phyloP scores from a whole-genome alignment of 2,113 vertebrate genomes.

The Melanotaenia duboulayi region DNA sequence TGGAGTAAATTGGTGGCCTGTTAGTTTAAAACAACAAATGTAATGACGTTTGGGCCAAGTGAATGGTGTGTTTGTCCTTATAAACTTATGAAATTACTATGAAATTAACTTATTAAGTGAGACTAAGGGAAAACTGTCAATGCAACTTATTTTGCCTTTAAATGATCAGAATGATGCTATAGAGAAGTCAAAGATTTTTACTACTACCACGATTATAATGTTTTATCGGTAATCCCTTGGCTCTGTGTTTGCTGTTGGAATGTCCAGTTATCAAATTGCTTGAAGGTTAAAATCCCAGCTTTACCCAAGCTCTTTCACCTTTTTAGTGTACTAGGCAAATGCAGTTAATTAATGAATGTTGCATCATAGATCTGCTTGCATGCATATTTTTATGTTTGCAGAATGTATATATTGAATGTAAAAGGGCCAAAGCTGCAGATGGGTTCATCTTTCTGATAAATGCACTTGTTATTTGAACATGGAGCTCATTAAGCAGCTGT shows the following conservation, averaged over 20 bases:
- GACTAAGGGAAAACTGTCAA: no score
- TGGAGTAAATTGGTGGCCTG: no score
- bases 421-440: not conserved
- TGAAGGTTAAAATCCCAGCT: not conserved
- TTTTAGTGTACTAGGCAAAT: not conserved
- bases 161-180: not conserved
- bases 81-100: no score
- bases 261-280: not conserved
- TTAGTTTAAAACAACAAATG: no score
- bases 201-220: not conserved
- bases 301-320: not conserved
- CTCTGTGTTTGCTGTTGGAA: not conserved
- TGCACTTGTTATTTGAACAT: not conserved
- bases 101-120: no score
- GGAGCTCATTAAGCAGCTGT: not conserved
- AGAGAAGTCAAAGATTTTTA: not conserved
- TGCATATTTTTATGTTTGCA: no score
- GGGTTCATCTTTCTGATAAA: not conserved
- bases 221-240: not conserved
- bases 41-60: no score
- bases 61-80: no score
- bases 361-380: not conserved
- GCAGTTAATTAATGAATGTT: not conserved
- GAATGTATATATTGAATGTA: no score
- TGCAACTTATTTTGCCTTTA: no score